These are phyloP conservation scores for Chlamydotis undulata DNA, from an alignment of 2,113 vertebrate species.

Conservation along the genomic window DNA sequence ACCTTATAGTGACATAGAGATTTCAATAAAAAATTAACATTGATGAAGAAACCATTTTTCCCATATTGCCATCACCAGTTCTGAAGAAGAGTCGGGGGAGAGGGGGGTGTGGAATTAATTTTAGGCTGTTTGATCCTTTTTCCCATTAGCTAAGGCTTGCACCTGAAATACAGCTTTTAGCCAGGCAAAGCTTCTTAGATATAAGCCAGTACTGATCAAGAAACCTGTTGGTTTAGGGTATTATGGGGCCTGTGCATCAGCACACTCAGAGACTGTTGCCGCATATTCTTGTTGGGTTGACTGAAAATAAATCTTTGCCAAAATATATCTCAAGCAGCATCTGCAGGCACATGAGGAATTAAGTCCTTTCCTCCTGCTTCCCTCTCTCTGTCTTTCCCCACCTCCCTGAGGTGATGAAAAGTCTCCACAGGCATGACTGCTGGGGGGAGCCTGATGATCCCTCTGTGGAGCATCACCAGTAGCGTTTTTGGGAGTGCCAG, in stretches of 20 bases:
- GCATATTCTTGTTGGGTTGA: neutral
- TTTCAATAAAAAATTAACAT: neutral
- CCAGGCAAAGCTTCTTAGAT: neutral
- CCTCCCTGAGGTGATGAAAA: neutral
- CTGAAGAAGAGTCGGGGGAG: neutral
- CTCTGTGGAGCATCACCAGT: neutral
- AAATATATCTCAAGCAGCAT: neutral
- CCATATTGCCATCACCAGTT: neutral
- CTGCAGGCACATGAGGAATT: neutral
- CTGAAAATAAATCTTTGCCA: neutral
- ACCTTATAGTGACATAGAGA: neutral
- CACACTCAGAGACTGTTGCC: neutral
- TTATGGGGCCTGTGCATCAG: neutral
- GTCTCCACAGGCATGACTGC: neutral
- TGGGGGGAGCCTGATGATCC: neutral
- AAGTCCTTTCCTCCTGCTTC: neutral
- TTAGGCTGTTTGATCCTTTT: neutral
- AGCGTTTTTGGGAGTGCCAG: fast-evolving
- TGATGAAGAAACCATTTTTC: neutral
- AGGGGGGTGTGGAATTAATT: neutral
- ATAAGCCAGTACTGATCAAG: neutral
- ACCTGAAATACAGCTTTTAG: neutral
- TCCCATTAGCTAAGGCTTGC: neutral
- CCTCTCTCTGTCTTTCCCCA: neutral
- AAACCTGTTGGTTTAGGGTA: neutral